A percentile compares a stretch with the other conserved stretches of the same genome.
These are phyloP conservation scores for Champsocephalus gunnari DNA, from an alignment of 2,797 vertebrate species.

Conservation along the genomic window DNA sequence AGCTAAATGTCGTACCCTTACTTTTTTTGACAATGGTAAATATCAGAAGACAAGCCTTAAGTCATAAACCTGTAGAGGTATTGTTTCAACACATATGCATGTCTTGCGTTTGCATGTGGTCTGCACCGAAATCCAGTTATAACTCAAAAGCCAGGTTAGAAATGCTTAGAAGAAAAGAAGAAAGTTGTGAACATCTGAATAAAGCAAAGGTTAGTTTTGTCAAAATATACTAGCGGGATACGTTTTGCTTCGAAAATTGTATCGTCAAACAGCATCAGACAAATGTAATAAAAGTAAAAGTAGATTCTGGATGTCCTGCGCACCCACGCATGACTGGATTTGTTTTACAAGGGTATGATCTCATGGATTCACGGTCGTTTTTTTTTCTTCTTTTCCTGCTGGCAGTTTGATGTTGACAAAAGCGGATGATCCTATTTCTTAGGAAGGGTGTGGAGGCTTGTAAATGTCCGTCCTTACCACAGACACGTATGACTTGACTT, in stretches of 20 bases:
- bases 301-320: not conserved
- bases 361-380: not conserved
- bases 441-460: slow-evolving; percentile 36
- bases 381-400: not conserved
- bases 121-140: not conserved
- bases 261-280: not conserved
- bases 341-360: slow-evolving; percentile 47
- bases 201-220: not conserved
- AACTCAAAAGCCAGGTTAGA: not conserved
- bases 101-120: not conserved
- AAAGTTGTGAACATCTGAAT: not conserved
- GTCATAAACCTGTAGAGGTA: not conserved
- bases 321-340: slow-evolving; percentile 38
- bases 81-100: not conserved
- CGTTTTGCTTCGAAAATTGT: not conserved
- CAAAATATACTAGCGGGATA: not conserved
- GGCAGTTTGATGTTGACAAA: slow-evolving; percentile 10
- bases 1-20: not conserved
- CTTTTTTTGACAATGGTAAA: not conserved
- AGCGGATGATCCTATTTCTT: not conserved
- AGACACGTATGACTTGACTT: slow-evolving; percentile 55
- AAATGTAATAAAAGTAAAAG: not conserved
- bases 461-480: slow-evolving; percentile 36
- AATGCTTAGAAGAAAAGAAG: not conserved
- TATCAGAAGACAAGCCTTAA: not conserved